Evolutionary conservation across 1,140 invertebrate genomes (phyloP), one percentile per base, ranked within the genome.

Genomic region (Diploscapter pachys): DNA sequence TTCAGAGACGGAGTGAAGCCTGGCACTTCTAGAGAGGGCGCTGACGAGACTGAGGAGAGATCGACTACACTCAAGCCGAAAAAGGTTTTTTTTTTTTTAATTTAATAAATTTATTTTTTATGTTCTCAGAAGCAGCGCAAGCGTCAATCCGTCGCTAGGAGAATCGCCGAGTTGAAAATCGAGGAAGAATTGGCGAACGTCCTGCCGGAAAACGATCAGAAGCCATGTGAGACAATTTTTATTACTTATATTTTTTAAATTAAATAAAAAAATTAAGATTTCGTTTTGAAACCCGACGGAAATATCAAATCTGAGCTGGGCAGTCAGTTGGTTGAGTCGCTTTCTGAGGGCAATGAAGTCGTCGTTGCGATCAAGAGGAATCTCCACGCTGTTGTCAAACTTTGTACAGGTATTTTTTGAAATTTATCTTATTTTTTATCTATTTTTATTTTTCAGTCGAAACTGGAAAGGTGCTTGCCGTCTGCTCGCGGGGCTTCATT

Each of bases 1-100:
- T 69, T 69, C 48, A 74, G 73, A 53, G 73, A 74, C 61, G 73
- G 73, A 51, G 73, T 74, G 4, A 51, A 64, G 9, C 73, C 73
- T 62, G 73, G 73, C 48, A n/a, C 61, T 53, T 65, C 53, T 2
- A 53, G 64, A 52, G 48, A 9, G 55, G 50, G 51, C n/a, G 13
- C 48, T 13, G 55, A 69, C 49, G 73, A 31, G 1, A 31, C 31
- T 31, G 31, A 59, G n/a, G 73, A 74, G 53, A 5, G 66, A 31
- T 68, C 73, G 3, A 74, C 73, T 48, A 67, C 73, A 13, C 4
- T 74, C 2, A 74, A 69, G 70, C 73, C 73, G 13, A 74, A 74
- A 53, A 74, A 74, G 72, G 72, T 73, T n/a, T 49, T 8, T 9
- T 3, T 57, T 50, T 5, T 72, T 59, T 8, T 50, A 8, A 51